These are phyloP conservation scores for Ichneumon xanthorius DNA, from an alignment of 2,888 invertebrate species.

Conservation along the genomic window DNA sequence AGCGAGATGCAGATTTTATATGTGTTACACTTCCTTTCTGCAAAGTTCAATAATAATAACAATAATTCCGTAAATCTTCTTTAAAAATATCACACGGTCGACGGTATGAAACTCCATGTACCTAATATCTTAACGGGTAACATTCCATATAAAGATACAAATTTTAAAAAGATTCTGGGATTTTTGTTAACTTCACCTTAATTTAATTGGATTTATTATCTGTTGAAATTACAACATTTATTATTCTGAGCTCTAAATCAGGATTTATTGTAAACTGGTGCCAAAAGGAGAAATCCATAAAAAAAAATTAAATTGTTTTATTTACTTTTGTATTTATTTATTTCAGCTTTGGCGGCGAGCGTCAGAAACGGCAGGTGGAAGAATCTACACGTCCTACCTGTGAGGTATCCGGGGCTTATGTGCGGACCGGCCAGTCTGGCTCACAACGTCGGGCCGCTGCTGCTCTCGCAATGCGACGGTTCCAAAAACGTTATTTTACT, in stretches of 20 bases:
- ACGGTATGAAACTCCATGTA: no score
- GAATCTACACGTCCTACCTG: constrained; percentile 80
- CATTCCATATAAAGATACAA: no score
- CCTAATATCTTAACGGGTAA: no score
- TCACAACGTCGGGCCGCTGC: constrained; percentile 81
- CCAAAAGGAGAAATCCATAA: not conserved
- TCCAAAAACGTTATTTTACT: constrained; percentile 81
- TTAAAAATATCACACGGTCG: no score
- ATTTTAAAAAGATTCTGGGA: no score
- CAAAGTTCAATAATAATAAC: no score
- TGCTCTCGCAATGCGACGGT: constrained; percentile 80
- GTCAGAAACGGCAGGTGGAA: constrained; percentile 80
- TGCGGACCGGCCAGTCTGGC: constrained; percentile 82
- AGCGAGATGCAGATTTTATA: no score
- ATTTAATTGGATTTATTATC: no score
- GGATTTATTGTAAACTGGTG: not conserved
- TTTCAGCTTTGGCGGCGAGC: constrained; percentile 76
- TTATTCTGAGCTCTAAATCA: not conserved
- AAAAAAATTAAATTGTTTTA: constrained; percentile 5
- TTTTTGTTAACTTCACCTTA: no score
- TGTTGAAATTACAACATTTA: no score
- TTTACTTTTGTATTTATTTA: constrained; percentile 33
- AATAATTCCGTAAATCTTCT: no score
- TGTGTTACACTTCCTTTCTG: no score
- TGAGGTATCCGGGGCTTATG: constrained; percentile 79